phyloP scores from a whole-genome alignment of 2,888 invertebrate species.

The Hecatera dysodea region DNA sequence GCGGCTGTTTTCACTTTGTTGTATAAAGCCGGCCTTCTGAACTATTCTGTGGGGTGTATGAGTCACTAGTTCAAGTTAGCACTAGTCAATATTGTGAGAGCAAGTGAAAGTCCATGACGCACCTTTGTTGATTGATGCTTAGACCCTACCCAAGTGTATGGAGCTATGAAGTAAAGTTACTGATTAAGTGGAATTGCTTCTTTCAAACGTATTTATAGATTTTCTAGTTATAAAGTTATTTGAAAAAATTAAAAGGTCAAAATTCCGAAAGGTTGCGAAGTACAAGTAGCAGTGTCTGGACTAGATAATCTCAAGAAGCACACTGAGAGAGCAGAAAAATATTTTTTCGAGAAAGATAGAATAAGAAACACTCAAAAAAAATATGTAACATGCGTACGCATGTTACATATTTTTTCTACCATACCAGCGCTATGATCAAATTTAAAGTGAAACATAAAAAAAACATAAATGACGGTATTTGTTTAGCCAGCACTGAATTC shows the following conservation, averaged over 20 bases:
- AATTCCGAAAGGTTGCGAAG: neutral
- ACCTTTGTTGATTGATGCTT: constrained; percentile 49
- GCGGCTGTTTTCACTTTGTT: neutral
- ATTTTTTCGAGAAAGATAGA: too few species aligned
- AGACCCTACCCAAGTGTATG: constrained; percentile 36
- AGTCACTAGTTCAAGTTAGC: constrained; percentile 47
- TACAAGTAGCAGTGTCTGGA: neutral
- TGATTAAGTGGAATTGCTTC: constrained; percentile 22
- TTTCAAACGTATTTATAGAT: neutral
- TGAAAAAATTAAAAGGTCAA: neutral
- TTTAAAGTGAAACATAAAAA: too few species aligned
- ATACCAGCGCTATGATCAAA: too few species aligned
- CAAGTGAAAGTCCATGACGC: constrained; percentile 55
- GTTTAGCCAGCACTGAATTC: neutral
- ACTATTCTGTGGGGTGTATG: constrained; percentile 22
- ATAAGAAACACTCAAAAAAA: neutral
- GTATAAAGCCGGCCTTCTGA: constrained; percentile 1
- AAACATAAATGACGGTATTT: neutral
- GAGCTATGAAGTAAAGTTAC: constrained; percentile 24
- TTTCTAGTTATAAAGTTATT: neutral
- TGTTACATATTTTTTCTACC: too few species aligned
- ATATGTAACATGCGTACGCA: too few species aligned
- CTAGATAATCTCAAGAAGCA: neutral
- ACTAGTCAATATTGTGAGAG: constrained; percentile 55
- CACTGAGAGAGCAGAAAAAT: neutral